These are phyloP conservation scores for Craseonycteris thonglongyai DNA, from an alignment of 2,113 vertebrate genomes.

Conservation along the genomic window DNA sequence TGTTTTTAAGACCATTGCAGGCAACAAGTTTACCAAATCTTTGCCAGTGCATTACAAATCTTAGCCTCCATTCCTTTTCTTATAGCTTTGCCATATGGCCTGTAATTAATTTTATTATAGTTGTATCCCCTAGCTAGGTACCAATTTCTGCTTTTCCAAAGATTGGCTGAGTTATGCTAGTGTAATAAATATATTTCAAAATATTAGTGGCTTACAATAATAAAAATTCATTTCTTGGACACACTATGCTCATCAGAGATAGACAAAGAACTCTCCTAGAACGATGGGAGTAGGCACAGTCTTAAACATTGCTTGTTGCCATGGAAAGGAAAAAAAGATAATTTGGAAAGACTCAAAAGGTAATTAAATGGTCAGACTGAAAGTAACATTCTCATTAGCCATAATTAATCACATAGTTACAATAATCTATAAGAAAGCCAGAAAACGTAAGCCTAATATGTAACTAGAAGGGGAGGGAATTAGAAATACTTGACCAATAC, in stretches of 20 bases:
- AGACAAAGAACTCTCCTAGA: neutral
- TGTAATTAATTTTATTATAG: neutral
- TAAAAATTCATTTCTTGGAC: neutral
- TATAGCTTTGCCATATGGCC: neutral
- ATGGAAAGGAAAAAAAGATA: accelerated
- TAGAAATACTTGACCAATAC: neutral
- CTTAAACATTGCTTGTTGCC: neutral
- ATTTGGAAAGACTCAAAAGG: neutral
- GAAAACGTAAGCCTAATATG: neutral
- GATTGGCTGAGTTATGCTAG: neutral
- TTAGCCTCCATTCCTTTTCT: neutral
- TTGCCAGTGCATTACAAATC: neutral
- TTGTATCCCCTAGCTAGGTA: neutral
- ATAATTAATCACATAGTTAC: neutral
- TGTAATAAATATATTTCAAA: neutral
- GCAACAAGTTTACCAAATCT: neutral
- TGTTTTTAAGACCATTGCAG: neutral
- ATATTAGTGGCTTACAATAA: neutral
- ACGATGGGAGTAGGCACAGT: neutral
- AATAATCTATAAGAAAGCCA: neutral
- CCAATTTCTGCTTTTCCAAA: neutral
- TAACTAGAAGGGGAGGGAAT: neutral
- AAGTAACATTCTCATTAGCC: neutral
- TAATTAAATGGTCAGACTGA: neutral
- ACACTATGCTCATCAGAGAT: neutral